Percentiles rank a stretch among this genome's conserved stretches.
Conservation (phyloP, 2,113 vertebrate species). For the Tragelaphus imberbis region DNA sequence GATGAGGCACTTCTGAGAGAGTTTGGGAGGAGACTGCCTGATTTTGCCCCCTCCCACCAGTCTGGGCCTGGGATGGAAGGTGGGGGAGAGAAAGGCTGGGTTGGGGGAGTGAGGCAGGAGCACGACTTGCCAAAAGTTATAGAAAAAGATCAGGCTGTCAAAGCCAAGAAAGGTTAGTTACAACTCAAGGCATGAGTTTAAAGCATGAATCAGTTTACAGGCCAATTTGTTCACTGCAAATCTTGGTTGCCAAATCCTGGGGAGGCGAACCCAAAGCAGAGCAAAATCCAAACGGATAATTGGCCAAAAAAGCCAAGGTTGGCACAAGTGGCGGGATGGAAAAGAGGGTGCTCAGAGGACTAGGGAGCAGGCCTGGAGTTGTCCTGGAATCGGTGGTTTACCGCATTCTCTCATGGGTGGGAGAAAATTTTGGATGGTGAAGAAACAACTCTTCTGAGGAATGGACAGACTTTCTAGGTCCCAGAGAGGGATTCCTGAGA, state of each 20-base stretch:
- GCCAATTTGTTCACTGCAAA: background rate
- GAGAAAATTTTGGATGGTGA: background rate
- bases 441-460: background rate
- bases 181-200: background rate
- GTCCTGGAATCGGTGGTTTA: background rate
- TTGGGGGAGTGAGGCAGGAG: background rate
- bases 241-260: background rate
- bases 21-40: background rate
- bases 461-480: background rate
- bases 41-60: background rate
- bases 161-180: background rate
- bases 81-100: background rate
- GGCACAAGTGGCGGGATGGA: background rate
- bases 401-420: accelerated
- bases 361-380: no score
- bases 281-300: background rate
- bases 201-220: background rate
- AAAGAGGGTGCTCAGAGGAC: background rate
- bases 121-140: background rate
- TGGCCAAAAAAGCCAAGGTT: background rate
- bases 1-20: background rate
- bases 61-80: background rate
- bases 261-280: background rate
- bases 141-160: background rate
- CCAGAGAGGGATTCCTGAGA: background rate